phyloP scores from a whole-genome alignment of 2,888 invertebrate genomes.

The Pyrrhosoma nymphula region DNA sequence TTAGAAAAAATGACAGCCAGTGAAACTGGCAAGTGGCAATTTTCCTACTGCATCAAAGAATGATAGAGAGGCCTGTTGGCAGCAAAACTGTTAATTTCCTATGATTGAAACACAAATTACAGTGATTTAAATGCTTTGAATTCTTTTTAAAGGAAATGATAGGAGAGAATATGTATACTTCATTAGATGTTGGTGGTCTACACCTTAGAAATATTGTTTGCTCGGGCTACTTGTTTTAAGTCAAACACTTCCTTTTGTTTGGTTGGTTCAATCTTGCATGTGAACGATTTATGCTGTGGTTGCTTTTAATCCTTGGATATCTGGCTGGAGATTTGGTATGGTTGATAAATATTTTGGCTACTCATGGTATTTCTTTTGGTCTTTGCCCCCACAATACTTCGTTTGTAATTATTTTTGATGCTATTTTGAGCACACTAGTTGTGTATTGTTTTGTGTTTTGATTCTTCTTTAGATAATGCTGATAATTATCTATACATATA shows the following conservation, averaged over 20 bases:
- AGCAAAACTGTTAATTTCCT: too few species aligned
- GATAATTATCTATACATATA: neutral
- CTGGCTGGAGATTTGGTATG: neutral
- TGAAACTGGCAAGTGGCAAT: too few species aligned
- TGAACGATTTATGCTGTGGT: neutral
- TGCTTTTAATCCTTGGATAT: neutral
- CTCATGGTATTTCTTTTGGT: neutral
- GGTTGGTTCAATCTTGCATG: neutral
- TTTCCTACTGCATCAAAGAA: too few species aligned
- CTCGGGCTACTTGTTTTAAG: neutral
- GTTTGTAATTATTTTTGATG: neutral
- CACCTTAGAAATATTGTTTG: too few species aligned
- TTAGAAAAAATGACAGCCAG: too few species aligned
- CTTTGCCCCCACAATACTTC: neutral
- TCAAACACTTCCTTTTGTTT: neutral
- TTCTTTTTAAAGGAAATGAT: too few species aligned
- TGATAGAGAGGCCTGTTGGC: too few species aligned
- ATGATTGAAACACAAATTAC: too few species aligned
- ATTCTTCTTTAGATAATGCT: neutral
- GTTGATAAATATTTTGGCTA: neutral
- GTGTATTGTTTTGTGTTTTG: neutral
- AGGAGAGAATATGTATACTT: too few species aligned
- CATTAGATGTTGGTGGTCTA: too few species aligned
- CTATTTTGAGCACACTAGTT: neutral
- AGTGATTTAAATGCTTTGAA: too few species aligned